Percentiles rank a stretch among this genome's conserved stretches.
These are phyloP conservation scores for Corythornis cristatus DNA, from an alignment of 2,113 vertebrate genomes.

Conservation along the genomic window DNA sequence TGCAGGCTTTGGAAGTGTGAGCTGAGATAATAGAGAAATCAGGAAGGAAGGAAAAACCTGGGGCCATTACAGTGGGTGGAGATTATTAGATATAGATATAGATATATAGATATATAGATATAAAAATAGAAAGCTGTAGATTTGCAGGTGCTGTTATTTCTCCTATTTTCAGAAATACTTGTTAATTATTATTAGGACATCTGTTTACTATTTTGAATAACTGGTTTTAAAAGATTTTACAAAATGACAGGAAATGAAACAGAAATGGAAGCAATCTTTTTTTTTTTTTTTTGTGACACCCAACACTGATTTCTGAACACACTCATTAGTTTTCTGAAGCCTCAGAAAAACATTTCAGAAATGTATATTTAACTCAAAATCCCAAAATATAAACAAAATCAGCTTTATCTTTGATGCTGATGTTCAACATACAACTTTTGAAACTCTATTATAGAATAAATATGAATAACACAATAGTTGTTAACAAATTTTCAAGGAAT, in stretches of 20 bases:
- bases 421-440: neutral
- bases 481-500: neutral
- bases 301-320: conserved; percentile 21
- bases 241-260: conserved; percentile 3
- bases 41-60: neutral
- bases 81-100: too few species aligned
- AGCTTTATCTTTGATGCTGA: neutral
- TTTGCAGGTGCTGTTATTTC: neutral
- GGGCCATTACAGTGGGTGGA: neutral
- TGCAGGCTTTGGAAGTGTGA: neutral
- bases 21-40: neutral
- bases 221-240: neutral
- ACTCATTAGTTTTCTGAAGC: neutral
- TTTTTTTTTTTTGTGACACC: neutral
- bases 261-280: neutral
- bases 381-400: neutral
- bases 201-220: conserved; percentile 3
- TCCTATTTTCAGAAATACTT: neutral
- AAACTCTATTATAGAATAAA: neutral
- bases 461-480: neutral
- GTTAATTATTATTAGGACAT: conserved; percentile 24
- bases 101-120: too few species aligned
- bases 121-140: neutral
- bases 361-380: neutral
- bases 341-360: neutral